phyloP scores from a whole-genome alignment of 2,113 vertebrate genomes.

The Nettapus auritus region DNA sequence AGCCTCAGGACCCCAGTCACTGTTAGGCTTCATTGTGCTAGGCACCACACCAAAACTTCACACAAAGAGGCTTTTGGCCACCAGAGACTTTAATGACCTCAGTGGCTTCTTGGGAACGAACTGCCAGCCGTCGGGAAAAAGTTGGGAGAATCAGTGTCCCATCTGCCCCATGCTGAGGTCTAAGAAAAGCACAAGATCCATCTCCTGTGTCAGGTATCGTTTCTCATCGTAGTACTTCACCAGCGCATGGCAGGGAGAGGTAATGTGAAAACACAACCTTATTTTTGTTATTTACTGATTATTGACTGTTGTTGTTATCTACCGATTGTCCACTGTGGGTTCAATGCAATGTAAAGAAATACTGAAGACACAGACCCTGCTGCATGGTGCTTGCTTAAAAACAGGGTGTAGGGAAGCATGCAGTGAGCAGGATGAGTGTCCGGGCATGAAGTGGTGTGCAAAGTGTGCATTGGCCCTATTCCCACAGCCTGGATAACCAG shows the following conservation, averaged over 20 bases:
- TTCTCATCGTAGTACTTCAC: neutral
- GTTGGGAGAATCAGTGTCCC: neutral
- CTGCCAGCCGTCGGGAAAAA: neutral
- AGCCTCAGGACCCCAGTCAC: neutral
- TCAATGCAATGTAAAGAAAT: neutral
- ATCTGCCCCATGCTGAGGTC: neutral
- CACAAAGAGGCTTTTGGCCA: neutral
- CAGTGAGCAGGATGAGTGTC: neutral
- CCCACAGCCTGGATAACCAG: neutral
- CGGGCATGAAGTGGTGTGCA: neutral
- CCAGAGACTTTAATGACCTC: neutral
- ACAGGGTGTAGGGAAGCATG: neutral
- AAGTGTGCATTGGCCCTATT: neutral
- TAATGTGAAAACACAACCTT: neutral
- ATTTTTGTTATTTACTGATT: neutral
- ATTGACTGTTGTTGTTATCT: neutral
- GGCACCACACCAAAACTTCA: neutral
- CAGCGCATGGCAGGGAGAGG: neutral
- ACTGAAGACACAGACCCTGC: neutral
- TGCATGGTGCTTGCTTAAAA: neutral
- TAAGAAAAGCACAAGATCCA: neutral
- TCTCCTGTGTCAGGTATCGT: neutral
- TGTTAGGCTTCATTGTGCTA: neutral
- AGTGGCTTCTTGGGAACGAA: neutral
- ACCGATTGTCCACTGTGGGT: neutral